Evolutionary conservation across 2,888 invertebrate species (phyloP).

Genomic region (Lysandra coridon): DNA sequence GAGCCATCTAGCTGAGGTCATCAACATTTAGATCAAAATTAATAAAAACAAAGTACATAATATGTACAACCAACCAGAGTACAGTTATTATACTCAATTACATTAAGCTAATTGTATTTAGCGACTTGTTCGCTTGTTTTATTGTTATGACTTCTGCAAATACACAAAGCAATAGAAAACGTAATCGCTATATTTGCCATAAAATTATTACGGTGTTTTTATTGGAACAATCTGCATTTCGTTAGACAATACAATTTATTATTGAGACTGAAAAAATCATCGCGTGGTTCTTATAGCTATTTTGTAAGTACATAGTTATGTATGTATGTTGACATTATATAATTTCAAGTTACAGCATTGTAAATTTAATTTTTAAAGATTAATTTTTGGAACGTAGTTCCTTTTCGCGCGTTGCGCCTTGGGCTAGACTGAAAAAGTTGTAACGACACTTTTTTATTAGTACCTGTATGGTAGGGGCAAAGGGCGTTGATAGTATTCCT

Average conservation of each 20-base stretch:
- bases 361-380: no score
- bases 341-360: no score
- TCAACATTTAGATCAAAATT: neutral
- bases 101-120: conserved; percentile 32
- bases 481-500: no score
- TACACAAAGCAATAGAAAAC: conserved; percentile 10
- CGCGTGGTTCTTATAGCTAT: neutral
- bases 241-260: neutral
- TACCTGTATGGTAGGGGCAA: no score
- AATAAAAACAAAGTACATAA: neutral
- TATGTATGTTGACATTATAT: no score
- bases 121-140: conserved; percentile 25
- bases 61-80: neutral
- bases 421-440: no score
- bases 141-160: conserved; percentile 29
- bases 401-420: no score
- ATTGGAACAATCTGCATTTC: neutral
- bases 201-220: conserved; percentile 17
- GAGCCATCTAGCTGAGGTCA: no score
- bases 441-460: no score
- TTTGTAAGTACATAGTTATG: no score
- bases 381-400: no score
- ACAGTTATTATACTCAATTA: conserved; percentile 27
- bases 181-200: conserved; percentile 26
- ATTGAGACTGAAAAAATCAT: neutral